Conservation (phyloP, 2,888 invertebrate species). For the Scaptomyza cyrtandrae region DNA sequence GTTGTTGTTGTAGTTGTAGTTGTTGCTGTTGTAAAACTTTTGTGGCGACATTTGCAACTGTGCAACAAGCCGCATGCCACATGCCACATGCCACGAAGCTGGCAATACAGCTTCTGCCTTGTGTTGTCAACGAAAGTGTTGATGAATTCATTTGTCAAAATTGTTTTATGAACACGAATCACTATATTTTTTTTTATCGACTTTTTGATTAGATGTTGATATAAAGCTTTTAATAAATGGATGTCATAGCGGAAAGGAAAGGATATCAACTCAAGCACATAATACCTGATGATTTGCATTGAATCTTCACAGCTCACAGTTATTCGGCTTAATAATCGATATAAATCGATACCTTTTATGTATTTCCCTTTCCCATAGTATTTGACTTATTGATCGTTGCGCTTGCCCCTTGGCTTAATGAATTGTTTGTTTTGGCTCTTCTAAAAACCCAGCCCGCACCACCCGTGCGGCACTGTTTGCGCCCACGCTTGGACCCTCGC, state of each 20-base stretch:
- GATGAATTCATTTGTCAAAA: slow-evolving; percentile 82
- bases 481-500: slow-evolving; percentile 5
- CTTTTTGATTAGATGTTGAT: neutral
- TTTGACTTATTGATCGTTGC: neutral
- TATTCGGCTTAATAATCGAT: neutral
- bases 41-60: slow-evolving; percentile 62
- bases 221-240: neutral
- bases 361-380: too few relatives aligned
- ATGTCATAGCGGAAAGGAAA: neutral
- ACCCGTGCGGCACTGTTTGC: neutral
- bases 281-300: too few relatives aligned
- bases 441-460: too few relatives aligned
- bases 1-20: slow-evolving; percentile 35
- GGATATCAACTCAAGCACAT: neutral
- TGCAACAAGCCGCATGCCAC: slow-evolving; percentile 45
- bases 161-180: slow-evolving; percentile 64
- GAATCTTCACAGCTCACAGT: neutral
- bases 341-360: neutral
- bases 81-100: neutral
- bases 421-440: slow-evolving; percentile 14
- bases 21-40: slow-evolving; percentile 43
- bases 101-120: slow-evolving; percentile 44
- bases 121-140: slow-evolving; percentile 80
- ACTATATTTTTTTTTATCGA: slow-evolving; percentile 6
- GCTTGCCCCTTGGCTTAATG: slow-evolving; percentile 1